A percentile compares a stretch with the other conserved stretches of the same genome.
Conservation (phyloP, 2,797 vertebrate species). For the Gobionotothen gibberifrons region DNA sequence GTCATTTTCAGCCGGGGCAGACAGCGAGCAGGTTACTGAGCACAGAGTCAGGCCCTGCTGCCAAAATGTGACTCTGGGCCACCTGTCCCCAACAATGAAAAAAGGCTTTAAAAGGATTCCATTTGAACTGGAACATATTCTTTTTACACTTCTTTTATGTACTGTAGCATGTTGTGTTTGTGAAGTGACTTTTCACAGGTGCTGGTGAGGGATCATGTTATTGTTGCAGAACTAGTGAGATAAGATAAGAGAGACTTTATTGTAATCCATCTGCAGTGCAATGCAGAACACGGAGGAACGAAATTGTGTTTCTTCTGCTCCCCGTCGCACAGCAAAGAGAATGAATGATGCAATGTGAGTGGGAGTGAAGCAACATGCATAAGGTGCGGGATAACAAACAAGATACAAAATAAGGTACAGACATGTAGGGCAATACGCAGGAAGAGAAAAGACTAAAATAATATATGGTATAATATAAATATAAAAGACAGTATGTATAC, state of each 20-base stretch:
- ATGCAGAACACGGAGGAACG: not conserved
- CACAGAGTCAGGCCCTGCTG: conserved; percentile 53
- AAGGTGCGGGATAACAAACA: not conserved
- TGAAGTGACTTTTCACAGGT: not conserved
- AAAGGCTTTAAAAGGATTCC: not conserved
- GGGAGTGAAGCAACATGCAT: not conserved
- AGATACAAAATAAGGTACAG: conserved; percentile 1
- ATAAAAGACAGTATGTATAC: not conserved
- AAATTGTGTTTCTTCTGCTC: not conserved
- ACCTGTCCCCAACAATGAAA: conserved; percentile 54
- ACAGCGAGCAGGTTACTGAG: conserved; percentile 65
- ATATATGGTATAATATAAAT: not conserved
- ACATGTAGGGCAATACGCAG: not conserved
- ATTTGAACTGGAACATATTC: too few species aligned
- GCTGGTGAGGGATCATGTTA: not conserved
- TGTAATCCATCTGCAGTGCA: not conserved
- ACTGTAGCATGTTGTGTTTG: not conserved
- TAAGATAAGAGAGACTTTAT: not conserved
- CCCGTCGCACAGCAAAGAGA: not conserved
- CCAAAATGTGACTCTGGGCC: conserved; percentile 52
- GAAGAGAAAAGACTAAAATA: not conserved
- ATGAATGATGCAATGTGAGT: conserved; percentile 4
- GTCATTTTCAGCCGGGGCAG: conserved; percentile 61
- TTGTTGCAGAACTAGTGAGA: not conserved
- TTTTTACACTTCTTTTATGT: not conserved